Evolutionary conservation across 2,113 vertebrate genomes (phyloP).

Genomic region (Poeciliopsis prolifica): DNA sequence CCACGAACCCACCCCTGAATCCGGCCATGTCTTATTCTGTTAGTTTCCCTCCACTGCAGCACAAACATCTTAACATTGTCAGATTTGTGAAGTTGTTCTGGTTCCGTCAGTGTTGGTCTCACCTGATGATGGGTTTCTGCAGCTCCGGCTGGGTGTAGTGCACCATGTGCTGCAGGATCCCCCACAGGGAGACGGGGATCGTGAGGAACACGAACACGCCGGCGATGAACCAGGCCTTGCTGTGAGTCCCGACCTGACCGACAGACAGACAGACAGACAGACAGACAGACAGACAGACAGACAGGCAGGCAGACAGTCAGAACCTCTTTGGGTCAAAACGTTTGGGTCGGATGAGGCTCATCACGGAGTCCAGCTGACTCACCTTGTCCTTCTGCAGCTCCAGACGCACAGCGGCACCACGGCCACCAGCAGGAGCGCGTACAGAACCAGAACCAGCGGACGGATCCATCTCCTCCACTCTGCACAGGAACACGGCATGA

Average conservation of each 20-base stretch:
- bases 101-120: background rate
- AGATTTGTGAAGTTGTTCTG: background rate
- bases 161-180: conserved; percentile 94
- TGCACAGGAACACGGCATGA: conserved; percentile 63
- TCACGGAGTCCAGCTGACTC: background rate
- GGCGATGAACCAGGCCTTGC: conserved; percentile 96
- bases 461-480: conserved; percentile 73
- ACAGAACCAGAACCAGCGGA: conserved; percentile 68
- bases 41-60: too few relatives aligned
- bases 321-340: background rate
- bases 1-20: too few relatives aligned
- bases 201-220: conserved; percentile 94
- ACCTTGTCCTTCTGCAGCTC: conserved; percentile 71
- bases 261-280: background rate
- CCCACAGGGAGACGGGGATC: conserved; percentile 95
- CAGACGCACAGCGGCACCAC: conserved; percentile 70
- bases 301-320: too few relatives aligned
- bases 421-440: conserved; percentile 51
- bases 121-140: conserved; percentile 96
- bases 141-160: conserved; percentile 96
- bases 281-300: too few relatives aligned
- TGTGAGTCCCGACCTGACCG: conserved; percentile 89
- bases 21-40: too few relatives aligned
- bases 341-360: background rate
- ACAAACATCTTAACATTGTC: too few relatives aligned